A percentile compares a stretch with the other conserved stretches of the same genome.
phyloP scores from a whole-genome alignment of 2,797 vertebrate species.

The Pangasius djambal region DNA sequence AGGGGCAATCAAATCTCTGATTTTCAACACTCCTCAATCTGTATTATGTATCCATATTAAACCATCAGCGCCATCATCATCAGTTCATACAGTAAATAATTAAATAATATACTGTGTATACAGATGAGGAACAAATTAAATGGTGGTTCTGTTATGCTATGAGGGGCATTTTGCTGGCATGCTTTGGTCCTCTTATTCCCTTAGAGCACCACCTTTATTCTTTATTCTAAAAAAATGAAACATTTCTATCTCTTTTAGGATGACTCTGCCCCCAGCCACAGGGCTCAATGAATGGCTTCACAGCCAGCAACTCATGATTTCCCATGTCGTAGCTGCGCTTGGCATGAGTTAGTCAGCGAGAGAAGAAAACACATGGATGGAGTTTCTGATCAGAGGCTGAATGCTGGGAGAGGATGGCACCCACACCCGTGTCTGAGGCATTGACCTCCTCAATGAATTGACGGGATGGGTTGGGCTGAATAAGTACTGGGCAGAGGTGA shows the following conservation, averaged over 20 bases:
- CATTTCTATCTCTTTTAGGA: not conserved
- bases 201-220: not conserved
- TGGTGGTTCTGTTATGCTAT: not conserved
- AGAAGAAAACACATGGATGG: no score
- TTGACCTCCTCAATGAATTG: no score
- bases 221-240: no score
- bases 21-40: not conserved
- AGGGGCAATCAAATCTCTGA: not conserved
- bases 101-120: not conserved
- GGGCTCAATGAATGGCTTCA: not conserved
- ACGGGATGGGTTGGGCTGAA: no score
- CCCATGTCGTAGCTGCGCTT: no score
- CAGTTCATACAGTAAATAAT: not conserved
- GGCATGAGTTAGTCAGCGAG: no score
- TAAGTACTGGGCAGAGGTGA: no score
- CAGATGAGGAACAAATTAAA: not conserved
- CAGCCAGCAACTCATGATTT: no score
- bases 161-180: not conserved
- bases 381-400: no score
- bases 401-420: no score
- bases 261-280: no score
- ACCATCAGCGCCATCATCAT: not conserved
- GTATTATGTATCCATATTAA: not conserved
- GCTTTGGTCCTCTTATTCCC: not conserved
- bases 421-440: no score